phyloP scores from a whole-genome alignment of 2,113 vertebrate genomes.

The Leucopsar rothschildi region DNA sequence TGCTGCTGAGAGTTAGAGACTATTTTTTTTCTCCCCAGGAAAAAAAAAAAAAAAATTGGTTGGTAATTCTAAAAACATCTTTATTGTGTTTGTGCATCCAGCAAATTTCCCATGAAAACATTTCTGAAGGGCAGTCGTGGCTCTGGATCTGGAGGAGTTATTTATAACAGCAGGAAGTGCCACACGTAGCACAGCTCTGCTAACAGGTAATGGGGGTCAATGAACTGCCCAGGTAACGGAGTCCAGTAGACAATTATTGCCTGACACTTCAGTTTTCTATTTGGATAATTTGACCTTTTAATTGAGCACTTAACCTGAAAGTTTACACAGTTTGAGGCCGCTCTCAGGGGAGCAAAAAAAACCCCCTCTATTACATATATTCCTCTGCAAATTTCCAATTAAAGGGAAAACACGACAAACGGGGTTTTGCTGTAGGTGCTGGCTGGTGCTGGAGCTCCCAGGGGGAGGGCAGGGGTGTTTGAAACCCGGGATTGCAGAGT shows the following conservation, averaged over 20 bases:
- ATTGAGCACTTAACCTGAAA: conserved; percentile 46
- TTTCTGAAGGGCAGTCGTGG: background rate
- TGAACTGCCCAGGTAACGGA: conserved; percentile 36
- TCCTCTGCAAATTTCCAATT: background rate
- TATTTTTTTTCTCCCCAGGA: accelerated
- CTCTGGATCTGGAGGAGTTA: background rate
- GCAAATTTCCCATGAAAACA: background rate
- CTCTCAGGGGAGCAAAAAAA: background rate
- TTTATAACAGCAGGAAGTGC: conserved; percentile 30
- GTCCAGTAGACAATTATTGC: conserved; percentile 56
- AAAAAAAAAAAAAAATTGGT: background rate
- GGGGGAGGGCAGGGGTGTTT: background rate
- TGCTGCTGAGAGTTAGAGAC: background rate
- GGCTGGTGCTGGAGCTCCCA: background rate
- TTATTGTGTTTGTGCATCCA: background rate
- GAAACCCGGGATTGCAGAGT: background rate
- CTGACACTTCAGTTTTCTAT: conserved; percentile 29
- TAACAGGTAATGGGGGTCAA: conserved; percentile 14
- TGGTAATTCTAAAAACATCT: background rate
- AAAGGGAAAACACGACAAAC: background rate
- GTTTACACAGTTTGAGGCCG: background rate
- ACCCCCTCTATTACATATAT: background rate
- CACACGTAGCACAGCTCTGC: background rate
- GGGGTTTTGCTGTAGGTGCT: accelerated
- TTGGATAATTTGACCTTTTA: conserved; percentile 56